These are phyloP conservation scores for Butorides virescens DNA, from an alignment of 2,113 vertebrate species.

Conservation along the genomic window DNA sequence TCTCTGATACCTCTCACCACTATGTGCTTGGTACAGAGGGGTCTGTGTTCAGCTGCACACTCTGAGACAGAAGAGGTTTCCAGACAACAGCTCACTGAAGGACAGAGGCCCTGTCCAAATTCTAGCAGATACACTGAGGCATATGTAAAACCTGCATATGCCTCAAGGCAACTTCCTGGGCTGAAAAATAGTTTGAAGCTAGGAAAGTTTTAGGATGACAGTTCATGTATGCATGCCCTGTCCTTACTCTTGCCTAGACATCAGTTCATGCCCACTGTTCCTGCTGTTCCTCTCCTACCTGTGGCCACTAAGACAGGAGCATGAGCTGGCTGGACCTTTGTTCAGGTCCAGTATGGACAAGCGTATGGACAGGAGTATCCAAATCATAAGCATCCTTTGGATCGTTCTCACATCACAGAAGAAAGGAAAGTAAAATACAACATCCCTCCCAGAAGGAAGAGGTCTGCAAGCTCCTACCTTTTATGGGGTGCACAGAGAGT, in stretches of 20 bases:
- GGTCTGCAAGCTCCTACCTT: neutral
- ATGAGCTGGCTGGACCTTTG: neutral
- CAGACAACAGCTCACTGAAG: neutral
- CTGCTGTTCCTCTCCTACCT: neutral
- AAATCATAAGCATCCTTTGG: neutral
- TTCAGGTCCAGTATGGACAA: neutral
- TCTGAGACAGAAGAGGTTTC: neutral
- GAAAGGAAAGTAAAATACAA: neutral
- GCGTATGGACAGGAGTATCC: neutral
- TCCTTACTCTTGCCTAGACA: neutral
- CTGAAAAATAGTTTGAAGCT: neutral
- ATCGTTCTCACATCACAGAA: neutral
- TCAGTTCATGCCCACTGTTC: neutral
- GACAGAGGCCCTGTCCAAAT: neutral
- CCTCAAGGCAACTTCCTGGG: neutral
- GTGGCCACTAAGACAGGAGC: neutral
- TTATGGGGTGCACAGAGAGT: neutral
- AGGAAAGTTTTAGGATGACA: neutral
- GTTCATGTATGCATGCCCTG: neutral
- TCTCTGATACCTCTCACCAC: neutral
- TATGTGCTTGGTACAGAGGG: neutral
- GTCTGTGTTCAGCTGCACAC: neutral
- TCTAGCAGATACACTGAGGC: neutral
- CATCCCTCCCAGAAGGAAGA: neutral
- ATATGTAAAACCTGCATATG: neutral